These are phyloP conservation scores for Drosophila quadrilineata DNA, from an alignment of 1,140 invertebrate genomes.

Conservation along the genomic window DNA sequence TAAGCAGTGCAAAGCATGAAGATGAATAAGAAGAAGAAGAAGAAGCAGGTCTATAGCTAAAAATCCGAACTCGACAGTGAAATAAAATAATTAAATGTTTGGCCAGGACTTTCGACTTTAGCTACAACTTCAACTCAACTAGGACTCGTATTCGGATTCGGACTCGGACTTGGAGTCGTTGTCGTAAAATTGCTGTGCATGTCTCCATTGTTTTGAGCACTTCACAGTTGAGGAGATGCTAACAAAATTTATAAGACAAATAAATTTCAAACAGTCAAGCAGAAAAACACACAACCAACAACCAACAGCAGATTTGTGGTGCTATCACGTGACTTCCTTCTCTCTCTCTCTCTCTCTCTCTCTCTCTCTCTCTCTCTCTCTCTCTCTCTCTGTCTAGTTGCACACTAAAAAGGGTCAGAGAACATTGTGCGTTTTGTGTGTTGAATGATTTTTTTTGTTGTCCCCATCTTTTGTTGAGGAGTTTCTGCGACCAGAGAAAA, in stretches of 20 bases:
- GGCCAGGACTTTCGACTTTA: conserved; percentile 8
- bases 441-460: too few species aligned
- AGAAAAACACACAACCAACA: conserved; percentile 20
- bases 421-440: conserved; percentile 13
- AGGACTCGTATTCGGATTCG: too few species aligned
- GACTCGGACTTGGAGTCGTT: too few species aligned
- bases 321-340: background rate
- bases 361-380: background rate
- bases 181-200: too few species aligned
- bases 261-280: conserved; percentile 38
- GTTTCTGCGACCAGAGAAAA: conserved; percentile 36
- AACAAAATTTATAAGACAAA: conserved; percentile 44
- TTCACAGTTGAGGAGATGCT: conserved; percentile 16
- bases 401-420: conserved; percentile 39
- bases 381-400: background rate
- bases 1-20: conserved; percentile 10
- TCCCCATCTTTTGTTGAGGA: conserved; percentile 17
- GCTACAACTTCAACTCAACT: too few species aligned
- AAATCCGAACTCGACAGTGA: conserved; percentile 20
- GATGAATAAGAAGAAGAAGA: background rate
- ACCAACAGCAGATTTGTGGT: conserved; percentile 37
- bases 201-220: conserved; percentile 10
- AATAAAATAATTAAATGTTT: conserved; percentile 45
- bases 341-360: background rate
- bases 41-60: too few species aligned